These are phyloP conservation scores for Ennomos quercinarius DNA, from an alignment of 2,888 invertebrate species.

Conservation along the genomic window DNA sequence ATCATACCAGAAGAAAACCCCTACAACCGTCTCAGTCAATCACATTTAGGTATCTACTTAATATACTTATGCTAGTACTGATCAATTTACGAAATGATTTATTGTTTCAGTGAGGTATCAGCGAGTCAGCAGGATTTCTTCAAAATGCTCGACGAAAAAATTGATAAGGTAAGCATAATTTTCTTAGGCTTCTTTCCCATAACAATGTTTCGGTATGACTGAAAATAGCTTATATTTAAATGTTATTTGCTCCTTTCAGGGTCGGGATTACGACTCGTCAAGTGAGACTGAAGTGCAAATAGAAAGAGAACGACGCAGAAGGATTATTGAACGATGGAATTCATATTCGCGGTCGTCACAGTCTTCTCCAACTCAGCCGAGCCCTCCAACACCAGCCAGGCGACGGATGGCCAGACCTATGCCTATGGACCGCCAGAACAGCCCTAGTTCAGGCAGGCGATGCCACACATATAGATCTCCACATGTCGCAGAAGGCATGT, in stretches of 20 bases:
- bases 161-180: constrained; percentile 89
- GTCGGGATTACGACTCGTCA: constrained; percentile 92
- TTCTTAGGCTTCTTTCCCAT: no score
- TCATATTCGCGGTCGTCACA: constrained; percentile 87
- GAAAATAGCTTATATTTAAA: not conserved
- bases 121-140: constrained; percentile 97
- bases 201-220: not conserved
- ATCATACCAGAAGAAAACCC: no score
- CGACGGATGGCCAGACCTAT: constrained; percentile 64
- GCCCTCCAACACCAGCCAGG: constrained; percentile 72
- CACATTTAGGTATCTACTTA: no score
- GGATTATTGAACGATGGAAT: constrained; percentile 91
- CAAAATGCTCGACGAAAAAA: constrained; percentile 96
- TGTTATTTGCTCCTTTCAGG: constrained; percentile 76
- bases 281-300: constrained; percentile 90
- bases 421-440: constrained; percentile 73
- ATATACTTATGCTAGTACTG: no score
- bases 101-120: constrained; percentile 91
- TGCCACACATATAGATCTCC: constrained; percentile 65
- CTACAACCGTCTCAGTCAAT: no score
- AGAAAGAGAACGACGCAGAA: constrained; percentile 88
- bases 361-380: constrained; percentile 66
- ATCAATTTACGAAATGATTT: not conserved
- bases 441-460: constrained; percentile 65
- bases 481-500: constrained; percentile 73